Percentiles rank a stretch among this genome's conserved stretches.
Conservation (phyloP, 2,113 vertebrate species). For the Lophius piscatorius region DNA sequence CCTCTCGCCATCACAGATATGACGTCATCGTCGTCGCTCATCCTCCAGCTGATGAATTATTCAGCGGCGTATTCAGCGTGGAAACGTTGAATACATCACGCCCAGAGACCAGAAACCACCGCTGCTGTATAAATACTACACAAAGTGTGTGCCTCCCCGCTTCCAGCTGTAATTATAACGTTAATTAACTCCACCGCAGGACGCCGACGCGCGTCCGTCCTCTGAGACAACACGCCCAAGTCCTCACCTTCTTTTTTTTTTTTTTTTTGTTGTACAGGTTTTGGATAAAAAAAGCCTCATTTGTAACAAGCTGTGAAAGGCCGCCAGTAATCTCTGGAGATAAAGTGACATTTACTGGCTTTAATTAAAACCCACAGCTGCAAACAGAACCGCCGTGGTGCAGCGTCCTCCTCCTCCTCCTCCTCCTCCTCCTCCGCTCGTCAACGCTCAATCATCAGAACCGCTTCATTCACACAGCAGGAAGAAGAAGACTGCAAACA, state of each 20-base stretch:
- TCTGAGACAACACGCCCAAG: slow-evolving; percentile 10
- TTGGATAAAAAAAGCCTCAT: slow-evolving; percentile 2
- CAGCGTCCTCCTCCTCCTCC: not conserved
- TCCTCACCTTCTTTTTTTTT: slow-evolving; percentile 5
- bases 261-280: not conserved
- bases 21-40: slow-evolving; percentile 35
- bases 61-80: slow-evolving; percentile 31
- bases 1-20: slow-evolving; percentile 29
- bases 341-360: slow-evolving; percentile 16
- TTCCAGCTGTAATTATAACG: slow-evolving; percentile 1
- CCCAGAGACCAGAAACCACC: slow-evolving; percentile 23
- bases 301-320: slow-evolving; percentile 10
- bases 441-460: not conserved
- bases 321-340: slow-evolving; percentile 1
- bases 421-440: not conserved
- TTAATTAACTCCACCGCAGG: not conserved
- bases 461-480: too few species aligned
- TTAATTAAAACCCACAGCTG: slow-evolving; percentile 16
- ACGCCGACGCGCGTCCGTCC: slow-evolving; percentile 16
- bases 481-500: too few species aligned
- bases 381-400: too few species aligned
- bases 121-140: slow-evolving; percentile 23
- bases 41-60: slow-evolving; percentile 41
- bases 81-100: slow-evolving; percentile 25
- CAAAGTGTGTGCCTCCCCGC: not conserved